These are phyloP conservation scores for Periphyllus acericola DNA, from an alignment of 2,888 invertebrate species.

Conservation along the genomic window DNA sequence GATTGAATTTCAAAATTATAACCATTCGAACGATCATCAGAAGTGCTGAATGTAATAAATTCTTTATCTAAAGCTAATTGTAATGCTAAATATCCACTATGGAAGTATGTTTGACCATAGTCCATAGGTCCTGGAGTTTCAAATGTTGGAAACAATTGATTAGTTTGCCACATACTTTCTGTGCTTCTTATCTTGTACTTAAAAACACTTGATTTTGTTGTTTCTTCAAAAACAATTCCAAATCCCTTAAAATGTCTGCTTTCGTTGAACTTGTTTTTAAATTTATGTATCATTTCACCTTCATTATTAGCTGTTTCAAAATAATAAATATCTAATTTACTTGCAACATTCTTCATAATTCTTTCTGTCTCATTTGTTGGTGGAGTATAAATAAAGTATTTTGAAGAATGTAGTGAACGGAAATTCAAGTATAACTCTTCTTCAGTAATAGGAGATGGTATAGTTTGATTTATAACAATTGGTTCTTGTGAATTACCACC, in stretches of 20 bases:
- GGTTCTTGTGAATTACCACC: background rate
- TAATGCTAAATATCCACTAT: conserved; percentile 59
- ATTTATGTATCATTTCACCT: conserved; percentile 4
- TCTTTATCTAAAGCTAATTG: conserved; percentile 61
- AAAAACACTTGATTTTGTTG: conserved; percentile 43
- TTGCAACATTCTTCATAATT: conserved; percentile 24
- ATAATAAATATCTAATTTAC: background rate
- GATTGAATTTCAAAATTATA: conserved; percentile 46
- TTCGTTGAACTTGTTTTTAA: background rate
- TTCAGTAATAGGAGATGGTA: conserved; percentile 14
- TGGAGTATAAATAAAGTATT: conserved; percentile 32
- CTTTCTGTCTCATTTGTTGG: background rate
- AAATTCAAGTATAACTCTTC: background rate
- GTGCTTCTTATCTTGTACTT: conserved; percentile 63
- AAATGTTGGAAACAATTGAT: conserved; percentile 31
- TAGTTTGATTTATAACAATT: background rate
- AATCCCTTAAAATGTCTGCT: background rate
- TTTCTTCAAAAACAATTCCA: conserved; percentile 63
- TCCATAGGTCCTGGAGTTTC: conserved; percentile 51
- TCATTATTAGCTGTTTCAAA: conserved; percentile 21
- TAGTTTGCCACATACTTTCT: conserved; percentile 37
- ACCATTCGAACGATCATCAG: background rate
- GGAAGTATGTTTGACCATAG: conserved; percentile 31
- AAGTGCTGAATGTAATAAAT: conserved; percentile 30
- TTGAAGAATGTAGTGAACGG: rapidly evolving